phyloP scores from a whole-genome alignment of 2,113 vertebrate genomes.

The Osmerus eperlanus region DNA sequence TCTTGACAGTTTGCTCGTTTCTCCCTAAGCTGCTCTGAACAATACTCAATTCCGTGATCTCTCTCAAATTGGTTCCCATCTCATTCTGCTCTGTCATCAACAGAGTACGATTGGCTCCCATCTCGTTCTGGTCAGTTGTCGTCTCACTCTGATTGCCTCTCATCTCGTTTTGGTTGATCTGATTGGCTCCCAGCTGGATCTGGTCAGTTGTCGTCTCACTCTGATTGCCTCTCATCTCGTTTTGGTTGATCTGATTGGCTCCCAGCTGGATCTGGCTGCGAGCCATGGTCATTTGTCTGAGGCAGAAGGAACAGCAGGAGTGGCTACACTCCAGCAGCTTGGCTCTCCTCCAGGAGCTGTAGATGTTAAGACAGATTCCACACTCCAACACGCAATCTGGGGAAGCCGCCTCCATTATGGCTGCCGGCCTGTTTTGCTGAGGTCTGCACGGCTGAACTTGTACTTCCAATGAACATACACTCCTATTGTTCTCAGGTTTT shows the following conservation, averaged over 20 bases:
- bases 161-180: not conserved
- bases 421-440: not conserved
- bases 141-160: not conserved
- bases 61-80: not conserved
- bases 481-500: too few relatives aligned
- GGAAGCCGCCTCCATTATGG: not conserved
- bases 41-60: too few relatives aligned
- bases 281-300: slow-evolving; percentile 27
- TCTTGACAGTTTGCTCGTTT: too few relatives aligned
- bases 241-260: not conserved
- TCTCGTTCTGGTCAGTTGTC: slow-evolving; percentile 63
- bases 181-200: not conserved
- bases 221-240: not conserved
- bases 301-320: slow-evolving; percentile 81
- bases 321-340: slow-evolving; percentile 82
- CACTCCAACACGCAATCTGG: slow-evolving; percentile 72
- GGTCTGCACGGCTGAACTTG: too few relatives aligned
- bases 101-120: slow-evolving; percentile 68
- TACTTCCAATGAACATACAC: too few relatives aligned
- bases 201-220: not conserved
- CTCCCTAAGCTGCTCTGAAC: too few relatives aligned
- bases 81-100: too few relatives aligned
- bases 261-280: not conserved
- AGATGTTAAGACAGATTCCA: slow-evolving; percentile 83
- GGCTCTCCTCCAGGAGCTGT: slow-evolving; percentile 76